Evolutionary conservation across 2,888 invertebrate genomes (phyloP).

Genomic region (Empis stercorea): DNA sequence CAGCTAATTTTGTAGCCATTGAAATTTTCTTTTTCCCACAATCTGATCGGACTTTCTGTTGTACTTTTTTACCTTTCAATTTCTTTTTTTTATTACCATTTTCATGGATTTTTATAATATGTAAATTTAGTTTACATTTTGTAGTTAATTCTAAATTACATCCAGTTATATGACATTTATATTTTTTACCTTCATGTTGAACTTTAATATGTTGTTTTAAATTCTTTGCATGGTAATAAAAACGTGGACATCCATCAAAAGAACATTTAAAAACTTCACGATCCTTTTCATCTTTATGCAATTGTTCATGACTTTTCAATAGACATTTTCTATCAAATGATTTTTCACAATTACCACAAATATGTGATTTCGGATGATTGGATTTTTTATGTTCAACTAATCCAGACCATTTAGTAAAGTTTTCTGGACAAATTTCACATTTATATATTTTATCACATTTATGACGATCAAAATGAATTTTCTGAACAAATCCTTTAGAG

Average conservation of each 20-base stretch:
- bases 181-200: constrained; percentile 39
- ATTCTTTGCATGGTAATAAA: constrained; percentile 43
- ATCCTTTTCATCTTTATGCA: constrained; percentile 19
- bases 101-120: constrained; percentile 6
- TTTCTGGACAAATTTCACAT: constrained; percentile 38
- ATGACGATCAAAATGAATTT: constrained; percentile 40
- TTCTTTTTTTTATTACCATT: constrained; percentile 3
- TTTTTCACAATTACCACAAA: constrained; percentile 24
- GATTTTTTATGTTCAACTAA: constrained; percentile 35
- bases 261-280: constrained; percentile 24
- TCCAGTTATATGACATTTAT: constrained; percentile 33
- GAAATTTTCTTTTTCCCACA: constrained; percentile 24
- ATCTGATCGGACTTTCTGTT: constrained; percentile 25
- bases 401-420: constrained; percentile 40
- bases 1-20: not conserved
- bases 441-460: constrained; percentile 38
- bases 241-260: constrained; percentile 31
- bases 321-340: constrained; percentile 15
- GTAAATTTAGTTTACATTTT: constrained; percentile 1
- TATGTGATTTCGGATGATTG: constrained; percentile 13
- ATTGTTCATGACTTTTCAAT: constrained; percentile 17
- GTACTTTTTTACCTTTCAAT: not conserved
- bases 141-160: constrained; percentile 15
- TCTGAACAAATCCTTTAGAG: constrained; percentile 37
- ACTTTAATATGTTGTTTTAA: constrained; percentile 41